Evolutionary conservation across 2,888 invertebrate genomes (phyloP).

Genomic region (Xestia ashworthii): DNA sequence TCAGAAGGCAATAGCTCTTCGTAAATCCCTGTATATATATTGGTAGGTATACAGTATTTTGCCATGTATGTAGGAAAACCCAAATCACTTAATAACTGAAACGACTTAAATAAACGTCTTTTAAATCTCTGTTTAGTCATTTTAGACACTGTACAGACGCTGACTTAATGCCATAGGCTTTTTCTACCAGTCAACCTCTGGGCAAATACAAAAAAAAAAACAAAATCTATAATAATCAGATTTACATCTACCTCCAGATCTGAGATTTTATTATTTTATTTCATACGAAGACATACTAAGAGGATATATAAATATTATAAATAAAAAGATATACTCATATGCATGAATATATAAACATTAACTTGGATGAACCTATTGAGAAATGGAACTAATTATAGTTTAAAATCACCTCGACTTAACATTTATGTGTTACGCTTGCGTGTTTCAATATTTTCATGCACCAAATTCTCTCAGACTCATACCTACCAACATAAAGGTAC

Average conservation of each 20-base stretch:
- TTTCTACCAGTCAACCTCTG: too few species aligned
- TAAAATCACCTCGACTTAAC: background rate
- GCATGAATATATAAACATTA: background rate
- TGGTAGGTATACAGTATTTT: background rate
- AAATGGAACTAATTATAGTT: background rate
- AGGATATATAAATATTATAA: background rate
- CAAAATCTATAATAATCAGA: too few species aligned
- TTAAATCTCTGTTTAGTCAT: background rate
- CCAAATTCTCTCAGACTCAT: background rate
- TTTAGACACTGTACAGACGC: background rate
- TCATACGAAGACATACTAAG: background rate
- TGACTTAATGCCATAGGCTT: background rate
- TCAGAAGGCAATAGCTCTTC: conserved; percentile 22
- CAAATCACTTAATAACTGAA: too few species aligned
- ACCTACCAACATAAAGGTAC: background rate
- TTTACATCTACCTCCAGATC: background rate
- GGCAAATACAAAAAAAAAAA: background rate
- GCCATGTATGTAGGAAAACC: background rate
- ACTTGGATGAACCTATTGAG: background rate
- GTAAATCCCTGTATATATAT: conserved; percentile 15
- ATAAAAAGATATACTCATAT: background rate
- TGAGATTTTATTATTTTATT: background rate
- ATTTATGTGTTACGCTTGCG: background rate
- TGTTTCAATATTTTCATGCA: background rate
- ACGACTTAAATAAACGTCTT: background rate